Evolutionary conservation across 1,140 invertebrate genomes (phyloP).

Genomic region (Nasonia longicornis): DNA sequence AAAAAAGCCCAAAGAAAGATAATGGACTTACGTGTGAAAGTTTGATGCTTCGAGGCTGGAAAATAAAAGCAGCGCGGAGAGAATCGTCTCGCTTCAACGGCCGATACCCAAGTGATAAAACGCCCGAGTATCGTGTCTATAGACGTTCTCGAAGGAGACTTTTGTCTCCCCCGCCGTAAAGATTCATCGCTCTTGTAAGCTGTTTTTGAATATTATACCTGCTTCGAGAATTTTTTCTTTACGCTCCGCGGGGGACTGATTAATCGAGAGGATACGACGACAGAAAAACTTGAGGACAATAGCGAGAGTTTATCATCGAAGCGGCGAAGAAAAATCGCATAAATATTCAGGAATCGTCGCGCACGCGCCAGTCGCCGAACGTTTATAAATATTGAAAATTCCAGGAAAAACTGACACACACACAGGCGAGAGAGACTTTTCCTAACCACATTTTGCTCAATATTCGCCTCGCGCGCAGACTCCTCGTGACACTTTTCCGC

Average conservation of each 20-base stretch:
- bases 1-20: constrained; percentile 28
- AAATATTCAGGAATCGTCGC: not conserved
- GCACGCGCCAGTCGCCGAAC: not conserved
- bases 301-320: not conserved
- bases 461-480: not conserved
- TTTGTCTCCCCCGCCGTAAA: constrained; percentile 18
- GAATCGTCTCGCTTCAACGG: constrained; percentile 13
- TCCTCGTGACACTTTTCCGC: not conserved
- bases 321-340: not conserved
- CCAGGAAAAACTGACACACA: not conserved
- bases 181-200: constrained; percentile 25
- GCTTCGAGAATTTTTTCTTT: not conserved
- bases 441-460: not conserved
- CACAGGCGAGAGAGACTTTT: not conserved
- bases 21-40: constrained; percentile 30
- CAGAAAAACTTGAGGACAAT: not conserved
- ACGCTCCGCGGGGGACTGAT: not conserved
- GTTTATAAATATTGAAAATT: constrained; percentile 2
- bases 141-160: not conserved
- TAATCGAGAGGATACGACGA: not conserved
- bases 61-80: constrained; percentile 17
- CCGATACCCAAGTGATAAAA: constrained; percentile 39
- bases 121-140: not conserved
- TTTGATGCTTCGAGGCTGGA: constrained; percentile 28
- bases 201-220: constrained; percentile 6